Percentiles rank a stretch among this genome's conserved stretches.
Evolutionary conservation across 2,797 vertebrate species (phyloP).

Genomic region (Pogoniulus pusillus): DNA sequence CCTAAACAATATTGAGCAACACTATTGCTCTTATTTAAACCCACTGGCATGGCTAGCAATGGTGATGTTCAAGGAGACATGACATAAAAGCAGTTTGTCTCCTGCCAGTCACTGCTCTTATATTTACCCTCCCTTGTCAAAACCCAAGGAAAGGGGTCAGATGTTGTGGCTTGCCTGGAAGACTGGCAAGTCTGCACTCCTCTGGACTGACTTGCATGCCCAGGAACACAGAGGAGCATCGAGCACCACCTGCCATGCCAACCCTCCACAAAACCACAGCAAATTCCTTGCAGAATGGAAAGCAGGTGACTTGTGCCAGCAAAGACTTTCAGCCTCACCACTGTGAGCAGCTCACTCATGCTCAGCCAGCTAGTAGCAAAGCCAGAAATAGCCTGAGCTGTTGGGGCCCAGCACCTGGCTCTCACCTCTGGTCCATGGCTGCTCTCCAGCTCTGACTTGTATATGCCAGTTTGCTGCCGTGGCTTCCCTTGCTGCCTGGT

Average conservation of each 20-base stretch:
- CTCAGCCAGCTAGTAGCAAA: background rate
- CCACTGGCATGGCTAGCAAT: slow-evolving; percentile 47
- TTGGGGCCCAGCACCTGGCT: background rate
- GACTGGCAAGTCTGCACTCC: background rate
- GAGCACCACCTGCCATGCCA: background rate
- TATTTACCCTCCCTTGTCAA: background rate
- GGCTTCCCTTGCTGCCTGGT: background rate
- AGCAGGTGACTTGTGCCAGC: background rate
- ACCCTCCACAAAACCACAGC: background rate
- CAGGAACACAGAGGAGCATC: background rate
- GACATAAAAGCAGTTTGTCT: slow-evolving; percentile 23
- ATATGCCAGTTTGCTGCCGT: fast-evolving
- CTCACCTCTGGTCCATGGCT: fast-evolving
- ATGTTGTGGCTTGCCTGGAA: background rate
- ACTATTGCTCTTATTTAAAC: slow-evolving; percentile 59
- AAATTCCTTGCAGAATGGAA: background rate
- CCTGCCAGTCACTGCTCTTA: background rate
- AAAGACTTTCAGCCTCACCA: background rate
- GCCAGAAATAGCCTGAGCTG: background rate
- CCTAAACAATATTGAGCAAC: slow-evolving; percentile 41
- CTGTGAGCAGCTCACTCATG: fast-evolving
- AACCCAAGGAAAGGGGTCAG: background rate
- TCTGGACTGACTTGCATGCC: background rate
- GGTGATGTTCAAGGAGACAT: slow-evolving; percentile 58
- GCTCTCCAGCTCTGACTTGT: background rate